phyloP scores from a whole-genome alignment of 2,113 vertebrate species.

The Pionites leucogaster region DNA sequence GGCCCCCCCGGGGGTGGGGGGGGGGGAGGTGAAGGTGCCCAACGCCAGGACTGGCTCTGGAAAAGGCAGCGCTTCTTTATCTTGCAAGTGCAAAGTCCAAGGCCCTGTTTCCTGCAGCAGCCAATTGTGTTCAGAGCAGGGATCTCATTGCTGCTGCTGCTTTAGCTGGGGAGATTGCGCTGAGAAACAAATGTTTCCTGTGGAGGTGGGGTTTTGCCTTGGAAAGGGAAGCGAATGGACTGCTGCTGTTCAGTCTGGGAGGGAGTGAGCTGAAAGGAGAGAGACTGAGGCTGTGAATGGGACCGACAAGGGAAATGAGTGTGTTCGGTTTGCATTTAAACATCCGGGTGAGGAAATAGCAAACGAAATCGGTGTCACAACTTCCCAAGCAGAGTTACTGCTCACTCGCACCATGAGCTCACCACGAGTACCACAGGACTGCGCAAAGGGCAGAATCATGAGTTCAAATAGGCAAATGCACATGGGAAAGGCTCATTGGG shows the following conservation, averaged over 20 bases:
- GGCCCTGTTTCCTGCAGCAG: not conserved
- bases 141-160: not conserved
- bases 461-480: not conserved
- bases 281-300: not conserved
- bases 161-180: not conserved
- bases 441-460: not conserved
- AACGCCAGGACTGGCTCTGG: rapidly evolving
- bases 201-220: not conserved
- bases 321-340: not conserved
- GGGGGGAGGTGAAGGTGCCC: not conserved
- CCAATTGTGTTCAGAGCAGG: rapidly evolving
- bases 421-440: not conserved
- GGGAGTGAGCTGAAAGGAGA: not conserved
- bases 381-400: not conserved
- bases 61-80: not conserved
- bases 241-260: not conserved
- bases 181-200: not conserved
- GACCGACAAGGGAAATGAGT: not conserved
- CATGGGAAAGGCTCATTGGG: not conserved
- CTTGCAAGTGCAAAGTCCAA: not conserved
- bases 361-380: not conserved
- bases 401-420: not conserved
- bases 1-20: too few relatives aligned
- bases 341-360: not conserved
- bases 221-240: not conserved